These are phyloP conservation scores for Tenthredo livida DNA, from an alignment of 2,888 invertebrate species.

Conservation along the genomic window DNA sequence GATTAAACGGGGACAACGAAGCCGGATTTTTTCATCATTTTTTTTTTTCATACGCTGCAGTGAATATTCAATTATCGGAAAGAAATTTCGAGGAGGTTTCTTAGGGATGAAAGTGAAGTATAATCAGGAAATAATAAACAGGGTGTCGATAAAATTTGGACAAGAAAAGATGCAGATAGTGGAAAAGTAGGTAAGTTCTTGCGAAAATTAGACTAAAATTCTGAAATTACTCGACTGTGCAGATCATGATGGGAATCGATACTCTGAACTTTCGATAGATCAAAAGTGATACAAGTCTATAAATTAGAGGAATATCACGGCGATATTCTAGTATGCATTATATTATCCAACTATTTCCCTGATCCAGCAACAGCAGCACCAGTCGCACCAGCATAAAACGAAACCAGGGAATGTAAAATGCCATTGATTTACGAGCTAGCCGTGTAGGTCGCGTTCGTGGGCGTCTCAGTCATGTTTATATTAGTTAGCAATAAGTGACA, in stretches of 20 bases:
- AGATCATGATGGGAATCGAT: background rate
- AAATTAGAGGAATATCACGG: background rate
- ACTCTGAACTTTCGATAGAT: background rate
- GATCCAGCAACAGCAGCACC: background rate
- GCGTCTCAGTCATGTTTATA: conserved; percentile 67
- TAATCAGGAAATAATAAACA: background rate
- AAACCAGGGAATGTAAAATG: conserved; percentile 53
- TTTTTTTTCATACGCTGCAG: background rate
- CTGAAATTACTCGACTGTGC: background rate
- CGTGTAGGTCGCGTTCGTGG: conserved; percentile 51
- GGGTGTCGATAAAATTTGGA: background rate
- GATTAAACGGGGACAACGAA: background rate
- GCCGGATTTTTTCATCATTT: background rate
- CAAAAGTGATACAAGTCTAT: background rate
- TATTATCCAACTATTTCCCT: background rate
- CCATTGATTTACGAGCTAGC: conserved; percentile 51
- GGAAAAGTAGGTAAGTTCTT: background rate
- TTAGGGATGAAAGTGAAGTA: background rate
- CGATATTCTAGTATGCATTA: background rate
- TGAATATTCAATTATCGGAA: background rate
- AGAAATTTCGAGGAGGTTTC: background rate
- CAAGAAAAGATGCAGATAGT: background rate
- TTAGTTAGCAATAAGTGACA: conserved; percentile 69
- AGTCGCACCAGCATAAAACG: background rate
- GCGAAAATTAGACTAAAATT: background rate